Base-by-base conservation (phyloP, 2,888 invertebrate species). In the Abrostola tripartita region DNA sequence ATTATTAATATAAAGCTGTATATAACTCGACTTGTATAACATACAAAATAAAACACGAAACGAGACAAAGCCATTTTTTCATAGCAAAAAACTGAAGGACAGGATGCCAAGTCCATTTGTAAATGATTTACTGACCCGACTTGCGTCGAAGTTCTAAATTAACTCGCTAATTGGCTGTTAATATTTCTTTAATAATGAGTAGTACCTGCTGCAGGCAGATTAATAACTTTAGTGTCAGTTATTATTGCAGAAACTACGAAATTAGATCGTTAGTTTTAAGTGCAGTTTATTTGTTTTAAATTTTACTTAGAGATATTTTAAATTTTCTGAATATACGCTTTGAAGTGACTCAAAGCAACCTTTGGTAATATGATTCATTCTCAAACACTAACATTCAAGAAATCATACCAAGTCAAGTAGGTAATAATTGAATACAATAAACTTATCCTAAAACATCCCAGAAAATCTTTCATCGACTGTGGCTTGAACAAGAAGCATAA, bases 151-250 rank as follows among this genome's bases (percentile, higher is more conserved):
- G 67, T 67, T 70, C 64, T 78, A 74, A 81, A 79, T 79, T 79
- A 76, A 69, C 62, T 68, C 47, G 58, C 70, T 81, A 79, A 79
- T 79, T 81, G 81, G 67, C 63, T 71, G 76, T 70, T 78, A 81
- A 79, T 81, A 71, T 61, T 50, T 65, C 69, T 78, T 78, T 75
- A 77, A 80, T 70, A 66, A 68, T 59, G 54, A 61, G 60, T 59
- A 44, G 54, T 44, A 59, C 41, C 37, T 52, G 56, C 67, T 44
- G 38, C 52, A 14, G 42, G 10, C 41, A 52, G 66, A 68, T 47
- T 65, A 66, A 51, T 54, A 61, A 68, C 56, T 59, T 68, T 37
- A 37, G 54, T 10, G 40, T 44, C 10, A 36, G 36, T 38, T 52
- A 52, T 36, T 24, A 35, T 10, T 35, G 36, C 11, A 36, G 24